Percentiles rank a stretch among this genome's conserved stretches.
phyloP scores from a whole-genome alignment of 2,113 vertebrate species.

The Pygoscelis antarcticus region DNA sequence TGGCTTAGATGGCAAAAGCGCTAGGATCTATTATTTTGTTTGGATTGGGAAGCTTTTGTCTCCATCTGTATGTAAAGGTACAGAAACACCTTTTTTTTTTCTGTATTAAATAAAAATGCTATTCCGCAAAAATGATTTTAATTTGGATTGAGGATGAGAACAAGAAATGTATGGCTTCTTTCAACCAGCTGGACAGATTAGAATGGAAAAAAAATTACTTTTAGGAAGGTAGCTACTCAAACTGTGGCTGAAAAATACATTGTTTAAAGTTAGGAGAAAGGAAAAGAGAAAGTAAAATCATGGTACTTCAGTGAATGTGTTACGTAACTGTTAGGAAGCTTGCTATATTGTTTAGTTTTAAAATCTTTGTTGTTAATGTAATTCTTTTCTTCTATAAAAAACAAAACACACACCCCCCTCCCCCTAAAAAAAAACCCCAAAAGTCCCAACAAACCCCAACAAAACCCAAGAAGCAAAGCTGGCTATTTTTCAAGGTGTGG shows the following conservation, averaged over 20 bases:
- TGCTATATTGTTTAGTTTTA: background rate
- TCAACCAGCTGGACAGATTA: background rate
- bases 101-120: background rate
- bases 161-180: background rate
- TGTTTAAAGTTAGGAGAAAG: background rate
- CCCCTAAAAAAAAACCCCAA: background rate
- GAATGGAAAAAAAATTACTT: background rate
- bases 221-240: background rate
- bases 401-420: fast-evolving
- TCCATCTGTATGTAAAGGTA: background rate
- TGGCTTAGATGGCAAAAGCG: background rate
- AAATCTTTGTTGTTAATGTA: background rate
- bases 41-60: background rate
- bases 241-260: background rate
- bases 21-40: background rate
- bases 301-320: background rate
- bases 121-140: background rate
- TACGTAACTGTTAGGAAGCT: background rate
- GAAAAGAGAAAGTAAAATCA: background rate
- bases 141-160: background rate
- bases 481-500: background rate
- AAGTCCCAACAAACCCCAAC: background rate
- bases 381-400: background rate
- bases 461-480: background rate
- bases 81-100: background rate